A percentile compares a stretch with the other conserved stretches of the same genome.
Evolutionary conservation across 2,888 invertebrate genomes (phyloP).

Genomic region (Hetaerina titia): DNA sequence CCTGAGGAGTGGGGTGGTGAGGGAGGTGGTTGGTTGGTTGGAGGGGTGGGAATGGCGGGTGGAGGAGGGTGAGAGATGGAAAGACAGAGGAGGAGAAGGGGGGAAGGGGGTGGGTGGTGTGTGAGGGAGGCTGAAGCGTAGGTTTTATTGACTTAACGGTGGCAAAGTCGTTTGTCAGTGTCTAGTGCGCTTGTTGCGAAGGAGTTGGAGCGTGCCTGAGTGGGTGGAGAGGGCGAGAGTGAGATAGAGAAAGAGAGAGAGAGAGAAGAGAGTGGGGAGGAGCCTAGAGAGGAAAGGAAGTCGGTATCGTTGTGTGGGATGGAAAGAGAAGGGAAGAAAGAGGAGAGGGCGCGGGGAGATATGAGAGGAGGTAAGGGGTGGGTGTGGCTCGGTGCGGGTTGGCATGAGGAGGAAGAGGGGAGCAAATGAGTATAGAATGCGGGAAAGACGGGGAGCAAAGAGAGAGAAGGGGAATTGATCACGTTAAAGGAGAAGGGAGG

Average conservation of each 20-base stretch:
- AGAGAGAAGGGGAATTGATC: background rate
- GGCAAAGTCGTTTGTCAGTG: conserved; percentile 66
- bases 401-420: background rate
- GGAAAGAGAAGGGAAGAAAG: background rate
- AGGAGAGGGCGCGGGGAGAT: background rate
- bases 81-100: background rate
- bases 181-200: conserved; percentile 62
- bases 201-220: conserved; percentile 40
- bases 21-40: background rate
- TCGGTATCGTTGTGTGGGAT: background rate
- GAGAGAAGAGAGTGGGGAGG: background rate
- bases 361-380: no score
- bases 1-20: no score
- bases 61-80: background rate
- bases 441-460: background rate
- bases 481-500: background rate
- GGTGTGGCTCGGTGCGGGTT: background rate
- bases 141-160: conserved; percentile 63
- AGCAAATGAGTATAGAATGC: background rate
- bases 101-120: background rate
- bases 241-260: background rate
- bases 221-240: background rate
- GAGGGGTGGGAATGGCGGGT: background rate
- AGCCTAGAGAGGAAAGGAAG: background rate
- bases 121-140: background rate